phyloP scores from a whole-genome alignment of 1,140 invertebrate genomes.

The Macrosteles quadrilineatus region DNA sequence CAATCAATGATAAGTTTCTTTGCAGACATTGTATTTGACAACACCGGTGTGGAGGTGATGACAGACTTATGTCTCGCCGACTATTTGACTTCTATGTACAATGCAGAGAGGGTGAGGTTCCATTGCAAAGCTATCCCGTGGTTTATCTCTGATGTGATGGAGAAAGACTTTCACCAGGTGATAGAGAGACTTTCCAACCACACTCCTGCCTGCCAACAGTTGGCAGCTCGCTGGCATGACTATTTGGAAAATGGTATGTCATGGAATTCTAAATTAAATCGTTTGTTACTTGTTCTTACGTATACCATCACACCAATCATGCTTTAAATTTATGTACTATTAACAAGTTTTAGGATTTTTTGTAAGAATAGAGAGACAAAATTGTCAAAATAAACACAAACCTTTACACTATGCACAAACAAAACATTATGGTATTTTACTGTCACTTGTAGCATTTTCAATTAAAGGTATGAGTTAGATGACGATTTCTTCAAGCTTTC shows the following conservation, averaged over 20 bases:
- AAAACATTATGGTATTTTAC: no score
- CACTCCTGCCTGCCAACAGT: constrained; percentile 47
- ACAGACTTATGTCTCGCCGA: constrained; percentile 87
- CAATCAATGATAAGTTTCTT: no score
- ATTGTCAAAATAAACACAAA: no score
- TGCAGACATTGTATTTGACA: constrained; percentile 86
- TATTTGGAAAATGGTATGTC: constrained; percentile 56
- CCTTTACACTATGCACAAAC: no score
- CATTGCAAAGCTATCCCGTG: constrained; percentile 92
- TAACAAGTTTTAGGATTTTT: no score
- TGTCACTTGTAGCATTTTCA: no score
- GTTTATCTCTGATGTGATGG: constrained; percentile 93
- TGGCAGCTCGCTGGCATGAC: constrained; percentile 59
- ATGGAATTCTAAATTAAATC: no score
- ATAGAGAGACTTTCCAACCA: constrained; percentile 52
- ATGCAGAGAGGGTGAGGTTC: constrained; percentile 74
- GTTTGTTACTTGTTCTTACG: no score
- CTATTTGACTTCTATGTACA: constrained; percentile 67
- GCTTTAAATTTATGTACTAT: no score
- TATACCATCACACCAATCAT: neutral
- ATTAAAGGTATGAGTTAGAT: no score
- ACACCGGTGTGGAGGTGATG: constrained; percentile 92
- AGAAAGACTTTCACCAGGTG: constrained; percentile 74
- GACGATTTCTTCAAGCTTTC: no score
- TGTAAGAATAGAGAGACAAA: no score